These are phyloP conservation scores for Hyperoodon ampullatus DNA, from an alignment of 2,113 vertebrate genomes.

Conservation along the genomic window DNA sequence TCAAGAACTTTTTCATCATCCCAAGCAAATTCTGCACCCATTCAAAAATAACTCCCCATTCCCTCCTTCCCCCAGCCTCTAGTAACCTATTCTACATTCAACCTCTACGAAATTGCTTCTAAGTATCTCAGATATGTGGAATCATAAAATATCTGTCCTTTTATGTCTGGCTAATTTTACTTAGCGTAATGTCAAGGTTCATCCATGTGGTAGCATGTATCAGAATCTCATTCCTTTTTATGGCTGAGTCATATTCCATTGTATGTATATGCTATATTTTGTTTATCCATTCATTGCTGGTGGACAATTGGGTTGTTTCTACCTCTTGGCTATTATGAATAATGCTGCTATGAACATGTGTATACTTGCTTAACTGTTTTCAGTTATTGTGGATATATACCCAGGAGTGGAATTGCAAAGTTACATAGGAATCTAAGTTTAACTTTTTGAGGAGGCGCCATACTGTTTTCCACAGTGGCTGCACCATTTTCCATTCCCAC, in stretches of 20 bases:
- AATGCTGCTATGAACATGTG: not conserved
- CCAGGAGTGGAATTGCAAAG: not conserved
- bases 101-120: not conserved
- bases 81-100: not conserved
- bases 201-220: too few relatives aligned
- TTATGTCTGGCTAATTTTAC: not conserved
- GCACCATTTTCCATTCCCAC: not conserved
- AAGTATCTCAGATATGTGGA: fast-evolving
- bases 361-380: not conserved
- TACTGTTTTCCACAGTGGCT: not conserved
- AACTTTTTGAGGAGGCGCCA: not conserved
- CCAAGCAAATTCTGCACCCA: not conserved
- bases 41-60: too few relatives aligned
- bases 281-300: not conserved
- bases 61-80: not conserved
- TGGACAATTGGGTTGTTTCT: not conserved
- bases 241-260: not conserved
- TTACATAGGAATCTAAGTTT: not conserved
- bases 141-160: fast-evolving
- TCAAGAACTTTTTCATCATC: not conserved
- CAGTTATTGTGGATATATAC: not conserved
- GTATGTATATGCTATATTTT: fast-evolving
- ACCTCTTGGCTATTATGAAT: not conserved
- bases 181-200: not conserved
- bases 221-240: not conserved